Percentiles rank a stretch among this genome's conserved stretches.
These are phyloP conservation scores for Falco concolor DNA, from an alignment of 2,797 vertebrate species.

Conservation along the genomic window DNA sequence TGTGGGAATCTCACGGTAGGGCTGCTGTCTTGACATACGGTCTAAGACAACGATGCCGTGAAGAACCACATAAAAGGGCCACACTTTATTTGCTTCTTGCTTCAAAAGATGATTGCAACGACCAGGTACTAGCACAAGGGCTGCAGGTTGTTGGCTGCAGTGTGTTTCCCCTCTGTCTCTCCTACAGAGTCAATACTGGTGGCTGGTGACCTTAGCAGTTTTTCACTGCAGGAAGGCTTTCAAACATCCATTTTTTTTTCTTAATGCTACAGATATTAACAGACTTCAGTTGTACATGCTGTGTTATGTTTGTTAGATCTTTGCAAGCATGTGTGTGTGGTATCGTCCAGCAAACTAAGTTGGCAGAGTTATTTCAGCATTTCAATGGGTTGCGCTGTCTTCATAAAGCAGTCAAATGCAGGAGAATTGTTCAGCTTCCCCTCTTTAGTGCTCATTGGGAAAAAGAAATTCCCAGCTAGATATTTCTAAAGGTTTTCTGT, in stretches of 20 bases:
- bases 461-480: background rate
- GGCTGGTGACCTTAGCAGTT: background rate
- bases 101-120: background rate
- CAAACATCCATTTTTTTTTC: background rate
- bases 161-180: background rate
- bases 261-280: background rate
- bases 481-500: background rate
- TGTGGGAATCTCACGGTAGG: background rate
- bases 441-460: background rate
- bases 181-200: background rate
- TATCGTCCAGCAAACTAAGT: fast-evolving
- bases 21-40: background rate
- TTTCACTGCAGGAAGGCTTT: background rate
- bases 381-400: background rate
- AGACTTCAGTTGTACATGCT: background rate
- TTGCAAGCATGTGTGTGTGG: fast-evolving
- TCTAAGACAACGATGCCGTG: background rate
- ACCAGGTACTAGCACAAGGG: background rate
- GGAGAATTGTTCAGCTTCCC: background rate
- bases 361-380: background rate
- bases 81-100: background rate
- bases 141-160: background rate
- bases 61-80: background rate
- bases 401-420: background rate
- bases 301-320: background rate